phyloP scores from a whole-genome alignment of 2,797 vertebrate species.

The Orientallactaga sibirica region DNA sequence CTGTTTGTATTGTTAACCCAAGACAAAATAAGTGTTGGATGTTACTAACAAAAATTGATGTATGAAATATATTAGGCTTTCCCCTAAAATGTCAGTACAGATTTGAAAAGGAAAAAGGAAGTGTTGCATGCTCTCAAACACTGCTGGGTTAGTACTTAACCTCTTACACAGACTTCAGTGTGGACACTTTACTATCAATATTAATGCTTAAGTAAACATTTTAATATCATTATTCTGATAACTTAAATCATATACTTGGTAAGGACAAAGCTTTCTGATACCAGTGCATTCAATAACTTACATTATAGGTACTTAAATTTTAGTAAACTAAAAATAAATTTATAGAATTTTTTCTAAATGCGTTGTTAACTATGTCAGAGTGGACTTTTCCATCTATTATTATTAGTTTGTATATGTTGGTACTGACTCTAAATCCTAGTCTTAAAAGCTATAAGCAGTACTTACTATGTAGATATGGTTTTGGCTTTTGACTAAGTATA shows the following conservation, averaged over 20 bases:
- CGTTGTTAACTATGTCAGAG: constrained; percentile 39
- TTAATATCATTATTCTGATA: constrained; percentile 55
- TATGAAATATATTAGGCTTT: constrained; percentile 45
- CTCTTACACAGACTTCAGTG: background rate
- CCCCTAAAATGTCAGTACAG: constrained; percentile 48
- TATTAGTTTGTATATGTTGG: constrained; percentile 9
- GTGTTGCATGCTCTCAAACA: constrained; percentile 1
- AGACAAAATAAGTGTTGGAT: constrained; percentile 62
- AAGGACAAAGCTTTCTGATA: background rate
- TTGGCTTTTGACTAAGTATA: constrained; percentile 12
- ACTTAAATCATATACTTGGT: constrained; percentile 50
- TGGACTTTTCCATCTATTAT: background rate
- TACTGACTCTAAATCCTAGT: background rate
- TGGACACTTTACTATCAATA: constrained; percentile 40
- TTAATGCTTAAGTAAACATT: constrained; percentile 54
- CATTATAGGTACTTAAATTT: constrained; percentile 45
- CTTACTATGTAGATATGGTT: background rate
- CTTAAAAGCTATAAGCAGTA: background rate
- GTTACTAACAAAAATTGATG: constrained; percentile 43
- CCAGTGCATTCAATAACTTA: background rate
- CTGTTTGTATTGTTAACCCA: constrained; percentile 47
- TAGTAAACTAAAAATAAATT: constrained; percentile 60
- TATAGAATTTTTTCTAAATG: constrained; percentile 42
- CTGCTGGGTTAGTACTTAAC: background rate
- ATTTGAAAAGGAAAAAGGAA: constrained; percentile 49